Conservation (phyloP, 2,113 vertebrate species). For the Tachysurus fulvidraco region DNA sequence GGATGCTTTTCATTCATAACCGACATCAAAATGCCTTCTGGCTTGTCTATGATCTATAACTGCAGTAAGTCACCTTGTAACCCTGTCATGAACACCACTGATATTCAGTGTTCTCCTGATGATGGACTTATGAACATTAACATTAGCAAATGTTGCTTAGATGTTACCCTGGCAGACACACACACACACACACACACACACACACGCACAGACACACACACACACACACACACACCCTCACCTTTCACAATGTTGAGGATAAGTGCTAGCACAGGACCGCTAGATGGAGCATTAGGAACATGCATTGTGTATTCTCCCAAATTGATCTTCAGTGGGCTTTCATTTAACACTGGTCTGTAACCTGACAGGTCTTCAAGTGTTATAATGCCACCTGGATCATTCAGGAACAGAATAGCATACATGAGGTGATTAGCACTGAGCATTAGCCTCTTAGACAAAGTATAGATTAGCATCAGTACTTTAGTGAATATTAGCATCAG, state of each 20-base stretch:
- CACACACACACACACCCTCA: conserved; percentile 59
- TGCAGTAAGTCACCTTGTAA: no score
- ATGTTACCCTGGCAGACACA: no score
- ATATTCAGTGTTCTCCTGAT: no score
- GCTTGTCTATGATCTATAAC: no score
- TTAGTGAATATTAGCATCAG: no score
- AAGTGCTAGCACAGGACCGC: conserved; percentile 87
- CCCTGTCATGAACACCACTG: no score
- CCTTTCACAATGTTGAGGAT: conserved; percentile 93
- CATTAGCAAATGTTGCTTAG: no score
- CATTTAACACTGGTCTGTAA: conserved; percentile 79
- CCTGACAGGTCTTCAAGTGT: conserved; percentile 79
- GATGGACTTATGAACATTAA: no score
- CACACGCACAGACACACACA: no score
- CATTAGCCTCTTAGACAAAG: background rate
- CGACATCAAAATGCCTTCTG: background rate
- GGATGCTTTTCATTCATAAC: no score
- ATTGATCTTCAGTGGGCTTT: conserved; percentile 75
- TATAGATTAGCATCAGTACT: background rate
- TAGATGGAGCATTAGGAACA: conserved; percentile 83
- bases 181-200: no score
- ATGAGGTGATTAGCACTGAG: background rate
- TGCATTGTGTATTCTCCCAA: conserved; percentile 84
- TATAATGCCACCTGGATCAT: conserved; percentile 83
- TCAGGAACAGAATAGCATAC: background rate